phyloP scores from a whole-genome alignment of 2,113 vertebrate species.

The Pomatostomus ruficeps region DNA sequence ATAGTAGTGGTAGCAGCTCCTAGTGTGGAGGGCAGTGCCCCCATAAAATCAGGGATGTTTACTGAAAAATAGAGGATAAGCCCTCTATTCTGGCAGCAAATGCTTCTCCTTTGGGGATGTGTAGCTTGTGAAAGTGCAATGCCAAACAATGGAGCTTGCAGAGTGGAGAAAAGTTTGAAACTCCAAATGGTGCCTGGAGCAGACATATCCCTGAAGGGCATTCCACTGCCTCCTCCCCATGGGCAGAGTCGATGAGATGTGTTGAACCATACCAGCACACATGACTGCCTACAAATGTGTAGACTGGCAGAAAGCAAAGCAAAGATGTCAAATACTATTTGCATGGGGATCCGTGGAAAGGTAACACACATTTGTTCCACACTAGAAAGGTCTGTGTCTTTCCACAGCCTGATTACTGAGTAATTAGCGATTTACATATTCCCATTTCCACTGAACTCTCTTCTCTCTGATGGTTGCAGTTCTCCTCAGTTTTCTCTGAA shows the following conservation, averaged over 20 bases:
- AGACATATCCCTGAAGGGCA: neutral
- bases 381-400: neutral
- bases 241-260: neutral
- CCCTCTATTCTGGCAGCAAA: neutral
- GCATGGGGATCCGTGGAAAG: neutral
- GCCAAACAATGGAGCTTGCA: neutral
- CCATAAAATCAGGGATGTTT: neutral
- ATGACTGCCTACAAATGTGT: neutral
- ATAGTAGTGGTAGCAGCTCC: neutral
- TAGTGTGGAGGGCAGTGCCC: neutral
- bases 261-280: accelerated
- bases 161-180: neutral
- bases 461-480: neutral
- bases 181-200: neutral
- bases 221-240: neutral
- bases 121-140: neutral
- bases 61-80: neutral
- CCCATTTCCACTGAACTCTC: neutral
- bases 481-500: neutral
- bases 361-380: neutral
- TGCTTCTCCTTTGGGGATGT: neutral
- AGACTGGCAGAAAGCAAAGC: neutral
- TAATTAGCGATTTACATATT: neutral
- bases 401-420: neutral
- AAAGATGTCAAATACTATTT: neutral